Conservation (phyloP, 1,140 invertebrate species). For the Diabrotica undecimpunctata region DNA sequence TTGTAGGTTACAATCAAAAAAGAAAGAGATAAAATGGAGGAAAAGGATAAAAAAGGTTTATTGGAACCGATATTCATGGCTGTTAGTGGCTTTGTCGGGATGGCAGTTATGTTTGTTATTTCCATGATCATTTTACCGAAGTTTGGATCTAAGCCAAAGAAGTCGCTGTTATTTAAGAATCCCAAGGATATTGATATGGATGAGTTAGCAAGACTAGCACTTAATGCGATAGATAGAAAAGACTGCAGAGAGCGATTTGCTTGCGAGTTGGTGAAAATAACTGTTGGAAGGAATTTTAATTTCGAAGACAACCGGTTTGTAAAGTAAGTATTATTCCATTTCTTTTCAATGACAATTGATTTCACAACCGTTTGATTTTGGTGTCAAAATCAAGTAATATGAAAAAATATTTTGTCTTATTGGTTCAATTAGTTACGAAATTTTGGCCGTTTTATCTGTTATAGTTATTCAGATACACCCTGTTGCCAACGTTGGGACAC, state of each 20-base stretch:
- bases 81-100: slow-evolving; percentile 50
- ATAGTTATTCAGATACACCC: too few relatives aligned
- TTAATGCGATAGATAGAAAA: slow-evolving; percentile 43
- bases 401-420: too few relatives aligned
- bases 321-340: slow-evolving; percentile 32
- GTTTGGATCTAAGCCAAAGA: slow-evolving; percentile 35
- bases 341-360: too few relatives aligned
- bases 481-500: too few relatives aligned
- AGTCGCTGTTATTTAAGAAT: slow-evolving; percentile 24
- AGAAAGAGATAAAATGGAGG: slow-evolving; percentile 11
- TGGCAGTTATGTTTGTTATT: slow-evolving; percentile 49
- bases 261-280: slow-evolving; percentile 41
- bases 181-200: slow-evolving; percentile 32
- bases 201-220: slow-evolving; percentile 36
- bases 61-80: slow-evolving; percentile 51
- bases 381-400: too few relatives aligned
- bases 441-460: too few relatives aligned
- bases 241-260: slow-evolving; percentile 44
- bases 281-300: slow-evolving; percentile 38
- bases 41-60: slow-evolving; percentile 33
- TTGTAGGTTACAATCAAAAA: slow-evolving; percentile 34
- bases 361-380: too few relatives aligned
- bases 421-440: too few relatives aligned
- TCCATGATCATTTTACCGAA: slow-evolving; percentile 49
- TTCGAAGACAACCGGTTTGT: slow-evolving; percentile 44